These are phyloP conservation scores for Puffinus mauretanicus DNA, from an alignment of 2,113 vertebrate genomes.

Conservation along the genomic window DNA sequence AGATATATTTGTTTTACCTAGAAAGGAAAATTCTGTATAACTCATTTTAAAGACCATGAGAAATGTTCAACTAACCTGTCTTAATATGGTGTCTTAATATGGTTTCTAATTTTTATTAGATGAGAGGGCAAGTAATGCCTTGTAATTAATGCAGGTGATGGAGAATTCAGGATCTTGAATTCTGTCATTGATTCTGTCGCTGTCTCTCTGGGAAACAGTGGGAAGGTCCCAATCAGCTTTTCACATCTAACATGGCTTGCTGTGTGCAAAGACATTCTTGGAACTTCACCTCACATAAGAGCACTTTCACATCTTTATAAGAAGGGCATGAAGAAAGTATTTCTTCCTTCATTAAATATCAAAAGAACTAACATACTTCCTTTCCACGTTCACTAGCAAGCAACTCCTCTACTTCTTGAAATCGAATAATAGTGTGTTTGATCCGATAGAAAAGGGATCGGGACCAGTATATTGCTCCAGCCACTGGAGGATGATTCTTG, in stretches of 20 bases:
- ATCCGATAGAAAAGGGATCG: constrained; percentile 80
- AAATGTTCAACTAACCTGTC: not conserved
- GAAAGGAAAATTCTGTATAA: not conserved
- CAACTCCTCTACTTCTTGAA: constrained; percentile 81
- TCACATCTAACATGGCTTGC: not conserved
- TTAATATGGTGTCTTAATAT: not conserved
- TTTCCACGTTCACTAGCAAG: constrained; percentile 74
- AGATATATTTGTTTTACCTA: constrained; percentile 84
- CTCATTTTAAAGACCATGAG: not conserved
- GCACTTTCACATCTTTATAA: not conserved
- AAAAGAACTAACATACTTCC: constrained; percentile 63
- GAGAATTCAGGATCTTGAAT: not conserved
- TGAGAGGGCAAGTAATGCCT: not conserved
- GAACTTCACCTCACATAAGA: not conserved
- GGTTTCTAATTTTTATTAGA: not conserved
- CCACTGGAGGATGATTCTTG: constrained; percentile 84
- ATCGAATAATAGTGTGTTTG: constrained; percentile 80
- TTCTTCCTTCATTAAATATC: not conserved
- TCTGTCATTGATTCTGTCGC: not conserved
- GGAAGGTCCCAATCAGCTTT: not conserved
- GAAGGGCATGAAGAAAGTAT: not conserved
- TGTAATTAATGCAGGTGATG: not conserved
- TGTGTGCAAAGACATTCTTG: not conserved
- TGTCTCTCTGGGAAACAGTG: not conserved
- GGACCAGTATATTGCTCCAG: constrained; percentile 89